Conservation (phyloP, 2,888 invertebrate species). For the Orgyia antiqua region DNA sequence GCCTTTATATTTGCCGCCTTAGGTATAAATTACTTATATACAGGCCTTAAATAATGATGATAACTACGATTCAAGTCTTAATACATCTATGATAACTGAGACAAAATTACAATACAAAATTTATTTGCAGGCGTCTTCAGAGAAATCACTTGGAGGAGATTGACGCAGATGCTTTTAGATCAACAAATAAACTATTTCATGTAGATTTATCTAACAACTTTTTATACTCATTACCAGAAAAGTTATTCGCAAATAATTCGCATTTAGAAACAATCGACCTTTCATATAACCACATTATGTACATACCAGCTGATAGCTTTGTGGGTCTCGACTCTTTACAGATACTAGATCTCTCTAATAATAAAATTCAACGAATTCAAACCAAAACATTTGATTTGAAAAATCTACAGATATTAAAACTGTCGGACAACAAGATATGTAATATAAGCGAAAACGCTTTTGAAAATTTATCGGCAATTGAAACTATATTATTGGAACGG, state of each 20-base stretch:
- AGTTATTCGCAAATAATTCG: conserved; percentile 77
- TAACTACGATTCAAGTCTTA: too few species aligned
- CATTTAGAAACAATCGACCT: conserved; percentile 81
- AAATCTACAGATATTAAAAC: conserved; percentile 79
- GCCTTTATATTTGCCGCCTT: too few species aligned
- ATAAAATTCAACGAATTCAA: conserved; percentile 79
- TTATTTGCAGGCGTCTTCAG: conserved; percentile 79
- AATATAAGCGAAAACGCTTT: conserved; percentile 78
- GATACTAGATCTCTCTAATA: conserved; percentile 84
- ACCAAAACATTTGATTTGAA: conserved; percentile 77
- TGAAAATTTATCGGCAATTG: conserved; percentile 66
- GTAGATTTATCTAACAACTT: conserved; percentile 83
- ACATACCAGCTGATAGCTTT: conserved; percentile 78
- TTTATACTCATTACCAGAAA: conserved; percentile 75
- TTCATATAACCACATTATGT: conserved; percentile 80
- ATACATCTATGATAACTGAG: too few species aligned
- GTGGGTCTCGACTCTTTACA: conserved; percentile 76
- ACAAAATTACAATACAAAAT: too few species aligned
- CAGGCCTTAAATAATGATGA: too few species aligned
- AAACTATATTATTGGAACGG: conserved; percentile 74
- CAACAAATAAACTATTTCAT: conserved; percentile 80
- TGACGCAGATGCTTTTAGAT: conserved; percentile 74
- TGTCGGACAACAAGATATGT: conserved; percentile 83
- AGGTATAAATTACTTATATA: too few species aligned
- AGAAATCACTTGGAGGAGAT: conserved; percentile 82